These are phyloP conservation scores for Oryzias curvinotus DNA, from an alignment of 2,113 vertebrate genomes.

Conservation along the genomic window DNA sequence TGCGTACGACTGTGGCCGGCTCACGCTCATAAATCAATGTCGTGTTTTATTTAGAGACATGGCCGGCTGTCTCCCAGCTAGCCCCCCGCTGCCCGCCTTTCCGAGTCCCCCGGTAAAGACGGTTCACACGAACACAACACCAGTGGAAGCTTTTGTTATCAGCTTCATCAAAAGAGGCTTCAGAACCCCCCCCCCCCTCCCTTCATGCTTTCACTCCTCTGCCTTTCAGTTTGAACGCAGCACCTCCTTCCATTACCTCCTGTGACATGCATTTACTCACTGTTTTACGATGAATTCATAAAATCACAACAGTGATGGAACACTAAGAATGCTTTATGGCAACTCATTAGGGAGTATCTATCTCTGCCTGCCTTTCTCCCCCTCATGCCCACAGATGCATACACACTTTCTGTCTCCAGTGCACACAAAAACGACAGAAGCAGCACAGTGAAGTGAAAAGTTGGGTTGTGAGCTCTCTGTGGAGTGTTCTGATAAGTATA, in stretches of 20 bases:
- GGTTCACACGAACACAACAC: conserved; percentile 44
- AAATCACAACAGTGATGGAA: conserved; percentile 60
- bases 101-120: conserved; percentile 32
- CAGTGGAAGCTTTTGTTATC: conserved; percentile 58
- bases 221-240: conserved; percentile 48
- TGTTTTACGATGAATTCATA: conserved; percentile 72
- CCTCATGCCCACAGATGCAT: conserved; percentile 8
- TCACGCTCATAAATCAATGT: conserved; percentile 73
- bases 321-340: conserved; percentile 60
- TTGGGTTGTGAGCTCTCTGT: conserved; percentile 67
- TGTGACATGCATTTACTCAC: conserved; percentile 69
- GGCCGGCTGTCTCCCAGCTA: conserved; percentile 35
- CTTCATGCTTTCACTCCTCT: conserved; percentile 37
- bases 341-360: conserved; percentile 69
- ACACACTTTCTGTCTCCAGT: conserved; percentile 38
- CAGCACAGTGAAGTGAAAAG: conserved; percentile 61
- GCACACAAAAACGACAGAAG: conserved; percentile 62
- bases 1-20: conserved; percentile 31
- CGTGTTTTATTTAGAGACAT: conserved; percentile 69
- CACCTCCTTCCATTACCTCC: conserved; percentile 47
- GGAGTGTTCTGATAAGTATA: conserved; percentile 70
- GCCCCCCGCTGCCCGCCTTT: conserved; percentile 21
- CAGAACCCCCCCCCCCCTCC: conserved; percentile 47
- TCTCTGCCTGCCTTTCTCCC: conserved; percentile 53
- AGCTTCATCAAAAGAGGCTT: conserved; percentile 49